Evolutionary conservation across 2,797 vertebrate species (phyloP), one percentile per base, ranked within the genome.

Genomic region (Danio aesculapii): DNA sequence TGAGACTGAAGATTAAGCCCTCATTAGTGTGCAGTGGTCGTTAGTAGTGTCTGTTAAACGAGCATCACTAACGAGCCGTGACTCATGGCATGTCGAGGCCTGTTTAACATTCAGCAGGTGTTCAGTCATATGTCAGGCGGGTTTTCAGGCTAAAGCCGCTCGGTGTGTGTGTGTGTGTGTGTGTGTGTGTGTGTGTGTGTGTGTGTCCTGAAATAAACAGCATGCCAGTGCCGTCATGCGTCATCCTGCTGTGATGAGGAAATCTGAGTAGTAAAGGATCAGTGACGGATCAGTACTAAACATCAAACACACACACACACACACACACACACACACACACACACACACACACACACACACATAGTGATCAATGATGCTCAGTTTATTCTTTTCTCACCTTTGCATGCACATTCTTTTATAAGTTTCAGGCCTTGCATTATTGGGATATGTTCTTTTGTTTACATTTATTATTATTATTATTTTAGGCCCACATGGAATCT

Each of bases 91-190:
- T 9, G 70, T 44, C 43, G 79, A 57, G 59, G 8, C 62, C n/a
- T 62, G 68, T 49, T 53, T 72, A 67, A 69, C 71, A n/a, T 83
- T 61, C 79, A 86, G 62, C 53, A 52, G 55, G 17, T 19, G 75
- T 21, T n/a, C 70, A 19, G 53, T 69, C 77, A 77, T 81, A 81
- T 76, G 71, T 77, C 85, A 84, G 53, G n/a, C 30, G 16, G 84
- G 16, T 80, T 86, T 79, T 72, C 49, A 75, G 79, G 88, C 77
- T 11, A 86, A 83, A 82, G 14, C 57, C 68, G 73, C 73, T 5
- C 59, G 76, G 47, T 71, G 41, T 30, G 41, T 57, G 39, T 4
- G 41, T 52, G 63, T 17, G n/a, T 16, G 55, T 63, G 6, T 30
- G 6, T 46, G 30, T 30, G 30, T 30, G 30, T 1, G 30, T 30